Base-by-base conservation (phyloP, 2,113 vertebrate species). In the Enhydra lutris region DNA sequence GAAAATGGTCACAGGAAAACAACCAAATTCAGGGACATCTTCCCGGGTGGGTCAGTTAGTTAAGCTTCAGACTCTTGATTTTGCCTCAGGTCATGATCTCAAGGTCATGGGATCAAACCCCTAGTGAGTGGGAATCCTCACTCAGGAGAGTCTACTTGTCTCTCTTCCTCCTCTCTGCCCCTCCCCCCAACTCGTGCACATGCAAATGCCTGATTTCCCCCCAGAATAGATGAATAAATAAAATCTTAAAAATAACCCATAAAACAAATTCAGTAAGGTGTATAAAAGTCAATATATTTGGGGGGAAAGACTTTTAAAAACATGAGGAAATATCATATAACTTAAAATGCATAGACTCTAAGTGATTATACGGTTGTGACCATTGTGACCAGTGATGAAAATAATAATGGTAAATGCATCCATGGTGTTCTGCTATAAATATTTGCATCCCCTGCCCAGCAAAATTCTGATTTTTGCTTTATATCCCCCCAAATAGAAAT, bases 311-410 rank as follows among this genome's bases (percentile, higher is more conserved):
- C 17, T 34, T 0, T 42, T 42, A 78, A 55, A 34, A 69, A 42
- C 0, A 23, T 1, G 10, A 36, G 20, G 7, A 61, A 57, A 52
- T 79, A 14, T 0, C 26, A 2, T 13, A 29, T 9, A 55, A 10
- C 26, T n/a, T 34, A 23, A 90, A 85, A 52, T 36, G 2, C 31
- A 36, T 6, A 89, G 24, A 55, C 20, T 20, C 15, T n/a, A 20
- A 89, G 36, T 45, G 45, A 24, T 2, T 31, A 13, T 47, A 34
- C n/a, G 12, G 12, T 50, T 26, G n/a, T n/a, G 9, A n/a, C 7
- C 2, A 0, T 20, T 76, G 12, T 63, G 5, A 82, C 9, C 15
- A 34, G 9, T 50, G 21, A n/a, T 26, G 10, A 39, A 52, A 78
- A n/a, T 12, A 73, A 10, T 9, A 45, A 42, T 47, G 36, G 3